Evolutionary conservation across 2,797 vertebrate genomes (phyloP), one percentile per base, ranked within the genome.

Genomic region (Tapirus indicus): DNA sequence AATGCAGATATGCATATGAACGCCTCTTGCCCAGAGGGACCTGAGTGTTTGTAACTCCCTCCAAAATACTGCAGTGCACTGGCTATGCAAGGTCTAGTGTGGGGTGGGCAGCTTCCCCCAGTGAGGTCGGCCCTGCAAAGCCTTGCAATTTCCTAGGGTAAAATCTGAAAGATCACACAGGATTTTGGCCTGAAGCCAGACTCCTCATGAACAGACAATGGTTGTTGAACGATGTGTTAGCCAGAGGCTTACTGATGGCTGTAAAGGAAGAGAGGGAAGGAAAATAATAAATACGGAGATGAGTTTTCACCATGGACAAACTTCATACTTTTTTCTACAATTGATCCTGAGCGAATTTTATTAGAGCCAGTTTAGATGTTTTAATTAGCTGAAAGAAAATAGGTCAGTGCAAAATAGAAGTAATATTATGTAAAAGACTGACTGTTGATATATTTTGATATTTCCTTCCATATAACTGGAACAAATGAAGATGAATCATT

Each of bases 381-480:
- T 95, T 90, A 83, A 93, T 92, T 97, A 95, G 38, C 38, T 79
- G 25, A 79, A 91, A 72, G 44, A 92, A 94, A 96, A 91, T 77
- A 35, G 84, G 35, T 91, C 77, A 93, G 68, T 3, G 32, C 47
- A 95, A 79, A 95, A 52, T 62, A 91, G 52, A 95, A 95, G 75
- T 62, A 64, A 58, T 86, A 52, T 60, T 86, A 47, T 25, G 44
- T 82, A 86, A 87, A 91, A 74, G 35, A 32, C 54, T 90, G 23
- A 27, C 58, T 90, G 23, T 68, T 52, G 9, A 90, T 91, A 6
- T 88, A 92, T 95, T 95, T 95, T 97, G 62, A 87, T 64, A 54
- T 78, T 94, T 71, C 44, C 64, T 96, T 58, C 35, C 16, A 16
- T 62, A 21, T 60, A 80, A 89, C 23, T 86, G 16, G 25, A 71